Percentiles rank a stretch among this genome's conserved stretches.
Conservation (phyloP, 2,797 vertebrate genomes). For the Sebastiscus tertius region DNA sequence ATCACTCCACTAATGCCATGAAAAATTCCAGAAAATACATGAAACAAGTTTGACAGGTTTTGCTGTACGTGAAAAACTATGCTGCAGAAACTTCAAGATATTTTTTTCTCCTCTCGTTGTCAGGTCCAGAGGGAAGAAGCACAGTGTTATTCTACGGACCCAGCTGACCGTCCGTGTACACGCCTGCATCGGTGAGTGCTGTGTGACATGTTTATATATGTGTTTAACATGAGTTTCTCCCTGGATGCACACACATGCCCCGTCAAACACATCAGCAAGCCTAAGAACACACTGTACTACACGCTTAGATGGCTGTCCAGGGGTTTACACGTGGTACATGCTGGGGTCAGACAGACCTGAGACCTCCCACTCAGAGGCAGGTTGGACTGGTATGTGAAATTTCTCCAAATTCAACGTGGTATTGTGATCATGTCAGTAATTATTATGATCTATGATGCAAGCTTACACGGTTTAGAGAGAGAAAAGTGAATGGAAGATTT, state of each 20-base stretch:
- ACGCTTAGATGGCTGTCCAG: constrained; percentile 19
- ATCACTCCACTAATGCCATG: background rate
- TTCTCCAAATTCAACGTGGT: background rate
- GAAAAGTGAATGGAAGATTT: background rate
- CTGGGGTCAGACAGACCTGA: constrained; percentile 16
- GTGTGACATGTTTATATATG: constrained; percentile 36
- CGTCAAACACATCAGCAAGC: constrained; percentile 4
- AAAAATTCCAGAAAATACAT: background rate
- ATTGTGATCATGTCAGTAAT: background rate
- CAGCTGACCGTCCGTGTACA: constrained; percentile 95
- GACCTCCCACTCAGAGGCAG: constrained; percentile 28
- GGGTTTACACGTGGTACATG: constrained; percentile 25
- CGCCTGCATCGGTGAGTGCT: constrained; percentile 93
- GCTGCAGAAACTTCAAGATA: background rate
- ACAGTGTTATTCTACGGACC: constrained; percentile 93
- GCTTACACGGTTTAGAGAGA: background rate
- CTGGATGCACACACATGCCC: background rate
- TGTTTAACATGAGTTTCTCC: constrained; percentile 16
- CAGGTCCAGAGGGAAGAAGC: constrained; percentile 91
- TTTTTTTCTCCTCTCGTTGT: background rate
- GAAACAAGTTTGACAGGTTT: background rate
- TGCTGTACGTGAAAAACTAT: background rate
- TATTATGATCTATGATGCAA: background rate
- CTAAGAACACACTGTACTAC: constrained; percentile 7
- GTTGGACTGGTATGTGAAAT: constrained; percentile 14